Percentiles rank a stretch among this genome's conserved stretches.
These are phyloP conservation scores for Leptogaster cylindrica DNA, from an alignment of 2,888 invertebrate species.

Conservation along the genomic window DNA sequence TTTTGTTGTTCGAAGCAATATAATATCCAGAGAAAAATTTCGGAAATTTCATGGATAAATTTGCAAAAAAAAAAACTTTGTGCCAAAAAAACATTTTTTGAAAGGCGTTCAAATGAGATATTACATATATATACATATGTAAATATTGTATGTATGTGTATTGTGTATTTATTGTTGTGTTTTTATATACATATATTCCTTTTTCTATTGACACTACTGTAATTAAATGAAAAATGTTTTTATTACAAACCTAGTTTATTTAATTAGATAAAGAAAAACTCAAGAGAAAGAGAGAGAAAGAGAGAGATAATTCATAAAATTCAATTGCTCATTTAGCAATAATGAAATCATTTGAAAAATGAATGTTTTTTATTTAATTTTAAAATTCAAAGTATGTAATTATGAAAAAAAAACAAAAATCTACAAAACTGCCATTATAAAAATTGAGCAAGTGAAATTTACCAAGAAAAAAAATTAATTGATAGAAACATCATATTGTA, in stretches of 20 bases:
- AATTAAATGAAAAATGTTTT: conserved; percentile 18
- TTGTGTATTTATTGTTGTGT: conserved; percentile 34
- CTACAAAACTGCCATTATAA: conserved; percentile 38
- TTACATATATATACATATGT: conserved; percentile 26
- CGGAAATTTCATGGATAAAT: not conserved
- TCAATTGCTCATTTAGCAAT: conserved; percentile 47
- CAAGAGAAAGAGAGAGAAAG: no score
- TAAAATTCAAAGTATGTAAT: conserved; percentile 14
- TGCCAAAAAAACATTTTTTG: no score
- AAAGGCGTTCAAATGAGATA: not conserved
- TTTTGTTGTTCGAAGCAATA: conserved; percentile 23
- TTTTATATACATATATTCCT: conserved; percentile 30
- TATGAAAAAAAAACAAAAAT: conserved; percentile 18
- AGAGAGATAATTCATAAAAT: conserved; percentile 17
- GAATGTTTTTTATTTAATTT: conserved; percentile 22
- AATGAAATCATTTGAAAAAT: conserved; percentile 36
- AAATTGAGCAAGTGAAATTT: conserved; percentile 36
- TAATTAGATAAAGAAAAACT: conserved; percentile 31
- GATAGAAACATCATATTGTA: conserved; percentile 37
- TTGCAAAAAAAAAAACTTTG: conserved; percentile 30
- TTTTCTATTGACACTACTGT: conserved; percentile 34
- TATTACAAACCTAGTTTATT: conserved; percentile 26
- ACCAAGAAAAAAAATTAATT: conserved; percentile 29
- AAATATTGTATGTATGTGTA: conserved; percentile 39
- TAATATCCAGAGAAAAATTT: conserved; percentile 2